Conservation (phyloP, 1,140 invertebrate species). For the Olivierus martensii region DNA sequence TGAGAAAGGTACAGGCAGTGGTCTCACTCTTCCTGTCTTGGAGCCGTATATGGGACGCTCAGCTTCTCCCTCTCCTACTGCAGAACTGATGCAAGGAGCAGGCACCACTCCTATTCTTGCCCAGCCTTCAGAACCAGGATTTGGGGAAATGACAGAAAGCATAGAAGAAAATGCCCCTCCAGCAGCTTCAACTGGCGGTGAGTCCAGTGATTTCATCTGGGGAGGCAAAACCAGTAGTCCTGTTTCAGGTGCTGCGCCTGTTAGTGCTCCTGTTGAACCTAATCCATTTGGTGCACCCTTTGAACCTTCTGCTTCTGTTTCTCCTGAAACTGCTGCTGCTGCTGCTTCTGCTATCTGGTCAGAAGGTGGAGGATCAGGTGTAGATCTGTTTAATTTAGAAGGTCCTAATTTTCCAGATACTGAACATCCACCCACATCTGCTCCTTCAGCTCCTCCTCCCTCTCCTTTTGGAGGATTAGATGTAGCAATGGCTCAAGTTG, state of each 20-base stretch:
- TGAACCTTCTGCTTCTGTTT: slow-evolving; percentile 2
- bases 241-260: neutral
- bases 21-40: slow-evolving; percentile 18
- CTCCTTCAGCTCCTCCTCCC: slow-evolving; percentile 12
- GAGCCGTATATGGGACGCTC: slow-evolving; percentile 14
- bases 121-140: slow-evolving; percentile 15
- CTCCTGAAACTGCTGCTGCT: slow-evolving; percentile 6
- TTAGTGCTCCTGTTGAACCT: neutral
- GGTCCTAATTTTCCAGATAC: slow-evolving; percentile 4
- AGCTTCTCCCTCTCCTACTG: slow-evolving; percentile 17
- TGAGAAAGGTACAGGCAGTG: no score
- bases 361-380: neutral
- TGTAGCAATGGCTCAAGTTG: slow-evolving; percentile 1
- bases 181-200: neutral
- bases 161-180: slow-evolving; percentile 11
- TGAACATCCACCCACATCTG: neutral
- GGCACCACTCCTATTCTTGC: slow-evolving; percentile 21
- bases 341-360: slow-evolving; percentile 7
- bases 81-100: slow-evolving; percentile 18
- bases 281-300: slow-evolving; percentile 12
- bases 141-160: slow-evolving; percentile 14
- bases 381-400: slow-evolving; percentile 14
- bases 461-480: slow-evolving; percentile 15
- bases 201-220: slow-evolving; percentile 2
- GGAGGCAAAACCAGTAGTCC: neutral